phyloP scores from a whole-genome alignment of 2,797 vertebrate genomes.

The Artibeus lituratus region DNA sequence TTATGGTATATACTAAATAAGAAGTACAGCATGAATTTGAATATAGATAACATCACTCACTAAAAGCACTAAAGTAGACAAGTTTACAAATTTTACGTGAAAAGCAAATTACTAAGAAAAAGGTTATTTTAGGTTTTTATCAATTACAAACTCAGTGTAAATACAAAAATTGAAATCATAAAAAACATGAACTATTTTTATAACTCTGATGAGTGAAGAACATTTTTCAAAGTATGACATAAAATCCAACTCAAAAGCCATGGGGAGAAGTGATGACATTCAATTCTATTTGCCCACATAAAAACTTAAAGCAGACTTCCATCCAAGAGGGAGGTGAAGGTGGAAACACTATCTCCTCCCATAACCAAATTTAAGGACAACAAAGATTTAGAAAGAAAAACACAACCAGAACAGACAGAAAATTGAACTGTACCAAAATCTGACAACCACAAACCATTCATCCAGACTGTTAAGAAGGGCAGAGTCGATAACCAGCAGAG shows the following conservation, averaged over 20 bases:
- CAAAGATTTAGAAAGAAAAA: too few species aligned
- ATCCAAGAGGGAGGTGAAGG: too few species aligned
- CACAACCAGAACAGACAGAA: too few species aligned
- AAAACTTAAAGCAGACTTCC: background rate
- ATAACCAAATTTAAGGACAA: too few species aligned
- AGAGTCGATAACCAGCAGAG: too few species aligned
- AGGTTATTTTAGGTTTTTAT: background rate
- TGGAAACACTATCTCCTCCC: too few species aligned
- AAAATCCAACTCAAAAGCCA: constrained; percentile 35
- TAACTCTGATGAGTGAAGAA: constrained; percentile 12
- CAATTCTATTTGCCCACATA: background rate
- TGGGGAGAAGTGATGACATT: background rate
- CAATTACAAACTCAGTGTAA: constrained; percentile 26
- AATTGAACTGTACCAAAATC: too few species aligned
- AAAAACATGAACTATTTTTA: constrained; percentile 14
- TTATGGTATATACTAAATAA: background rate
- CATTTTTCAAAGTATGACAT: constrained; percentile 22
- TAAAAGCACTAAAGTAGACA: background rate
- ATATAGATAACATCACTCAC: background rate
- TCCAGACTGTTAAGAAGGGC: too few species aligned
- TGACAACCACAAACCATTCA: too few species aligned
- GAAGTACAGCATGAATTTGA: constrained; percentile 10
- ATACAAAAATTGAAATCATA: background rate
- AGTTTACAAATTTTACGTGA: constrained; percentile 17
- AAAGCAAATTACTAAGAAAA: constrained; percentile 22